Percentiles rank a stretch among this genome's conserved stretches.
These are phyloP conservation scores for Equus quagga DNA, from an alignment of 2,113 vertebrate genomes.

Conservation along the genomic window DNA sequence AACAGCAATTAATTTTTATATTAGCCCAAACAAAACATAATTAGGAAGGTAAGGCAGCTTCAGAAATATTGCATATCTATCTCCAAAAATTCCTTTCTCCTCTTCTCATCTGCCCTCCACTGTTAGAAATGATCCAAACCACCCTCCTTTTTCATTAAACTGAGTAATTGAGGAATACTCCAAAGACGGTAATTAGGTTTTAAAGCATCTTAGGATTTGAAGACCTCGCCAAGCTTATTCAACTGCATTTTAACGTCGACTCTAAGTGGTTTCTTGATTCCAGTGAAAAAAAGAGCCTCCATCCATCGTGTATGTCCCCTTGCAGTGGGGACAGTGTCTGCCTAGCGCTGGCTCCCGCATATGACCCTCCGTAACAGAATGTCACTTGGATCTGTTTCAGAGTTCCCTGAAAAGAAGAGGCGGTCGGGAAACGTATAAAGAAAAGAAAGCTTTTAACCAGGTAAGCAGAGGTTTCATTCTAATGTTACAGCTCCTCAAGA, in stretches of 20 bases:
- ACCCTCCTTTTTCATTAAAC: neutral
- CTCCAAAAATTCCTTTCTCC: neutral
- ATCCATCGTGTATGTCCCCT: neutral
- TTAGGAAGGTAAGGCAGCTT: neutral
- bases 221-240: neutral
- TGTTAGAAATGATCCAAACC: neutral
- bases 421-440: conserved; percentile 95
- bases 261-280: neutral
- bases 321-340: rapidly evolving
- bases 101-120: neutral
- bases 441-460: conserved; percentile 95
- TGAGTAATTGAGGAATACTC: neutral
- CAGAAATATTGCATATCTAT: neutral
- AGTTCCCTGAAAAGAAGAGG: conserved; percentile 95
- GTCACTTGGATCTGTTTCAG: conserved; percentile 87
- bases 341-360: neutral
- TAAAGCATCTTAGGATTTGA: neutral
- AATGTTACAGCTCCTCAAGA: neutral
- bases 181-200: neutral
- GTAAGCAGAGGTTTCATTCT: conserved; percentile 83
- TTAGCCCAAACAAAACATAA: neutral
- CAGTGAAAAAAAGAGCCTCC: neutral
- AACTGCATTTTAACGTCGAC: neutral
- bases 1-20: neutral
- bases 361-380: conserved; percentile 69